phyloP scores from a whole-genome alignment of 2,113 vertebrate species.

The Melospiza georgiana region DNA sequence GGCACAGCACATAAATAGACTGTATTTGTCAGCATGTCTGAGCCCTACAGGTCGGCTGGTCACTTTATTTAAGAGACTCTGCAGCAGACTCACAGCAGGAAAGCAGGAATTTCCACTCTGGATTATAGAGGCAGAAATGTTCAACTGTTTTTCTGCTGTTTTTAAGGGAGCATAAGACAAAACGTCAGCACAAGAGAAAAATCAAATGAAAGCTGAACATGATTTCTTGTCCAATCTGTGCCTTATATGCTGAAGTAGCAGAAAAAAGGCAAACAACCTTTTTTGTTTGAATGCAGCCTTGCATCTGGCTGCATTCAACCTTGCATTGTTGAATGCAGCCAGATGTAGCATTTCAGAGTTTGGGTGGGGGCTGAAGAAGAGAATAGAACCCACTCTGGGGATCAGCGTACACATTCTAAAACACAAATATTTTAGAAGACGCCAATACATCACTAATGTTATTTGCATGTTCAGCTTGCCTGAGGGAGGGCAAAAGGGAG shows the following conservation, averaged over 20 bases:
- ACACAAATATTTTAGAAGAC: background rate
- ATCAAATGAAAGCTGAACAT: background rate
- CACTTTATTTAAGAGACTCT: background rate
- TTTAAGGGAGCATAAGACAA: background rate
- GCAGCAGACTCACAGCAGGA: background rate
- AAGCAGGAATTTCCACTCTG: background rate
- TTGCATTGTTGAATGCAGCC: background rate
- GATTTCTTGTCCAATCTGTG: background rate
- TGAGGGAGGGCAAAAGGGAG: background rate
- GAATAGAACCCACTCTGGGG: background rate
- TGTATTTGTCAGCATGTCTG: background rate
- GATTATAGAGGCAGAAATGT: background rate
- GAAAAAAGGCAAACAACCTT: background rate
- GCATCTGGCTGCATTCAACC: too few relatives aligned
- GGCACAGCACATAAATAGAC: background rate
- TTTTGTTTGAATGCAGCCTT: too few relatives aligned
- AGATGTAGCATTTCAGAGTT: background rate
- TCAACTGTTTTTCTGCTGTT: background rate
- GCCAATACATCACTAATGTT: background rate
- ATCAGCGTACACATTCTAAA: background rate
- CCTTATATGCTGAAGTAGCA: background rate
- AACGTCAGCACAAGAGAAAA: background rate
- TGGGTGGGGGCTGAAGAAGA: background rate
- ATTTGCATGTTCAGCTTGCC: background rate
- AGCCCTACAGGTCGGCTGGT: background rate